Conservation (phyloP, 2,113 vertebrate species). For the Tyto alba region DNA sequence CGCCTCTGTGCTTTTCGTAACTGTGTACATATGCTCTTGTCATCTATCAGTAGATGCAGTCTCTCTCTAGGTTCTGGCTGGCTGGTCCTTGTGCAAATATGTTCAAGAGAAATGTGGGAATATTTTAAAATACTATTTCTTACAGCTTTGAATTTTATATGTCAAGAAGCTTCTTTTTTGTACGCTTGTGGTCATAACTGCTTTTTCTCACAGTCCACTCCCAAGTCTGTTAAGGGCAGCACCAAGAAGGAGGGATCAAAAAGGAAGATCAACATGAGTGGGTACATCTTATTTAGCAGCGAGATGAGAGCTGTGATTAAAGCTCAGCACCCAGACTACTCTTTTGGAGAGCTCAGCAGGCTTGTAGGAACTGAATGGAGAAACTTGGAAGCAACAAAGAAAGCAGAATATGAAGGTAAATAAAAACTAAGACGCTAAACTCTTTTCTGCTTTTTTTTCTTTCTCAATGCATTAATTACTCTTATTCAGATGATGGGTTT, state of each 20-base stretch:
- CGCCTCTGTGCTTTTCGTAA: not conserved
- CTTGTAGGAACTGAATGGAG: conserved; percentile 98
- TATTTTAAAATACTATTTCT: not conserved
- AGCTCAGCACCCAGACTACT: conserved; percentile 96
- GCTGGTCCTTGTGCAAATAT: not conserved
- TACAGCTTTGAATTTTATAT: conserved; percentile 11
- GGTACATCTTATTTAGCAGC: conserved; percentile 99
- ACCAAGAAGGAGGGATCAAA: conserved; percentile 97
- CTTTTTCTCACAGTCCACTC: conserved; percentile 83
- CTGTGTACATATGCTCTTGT: not conserved
- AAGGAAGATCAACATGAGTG: conserved; percentile 99
- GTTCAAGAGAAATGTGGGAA: not conserved
- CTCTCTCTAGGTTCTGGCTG: not conserved
- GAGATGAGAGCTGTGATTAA: conserved; percentile 99
- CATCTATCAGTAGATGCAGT: not conserved
- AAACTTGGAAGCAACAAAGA: conserved; percentile 92
- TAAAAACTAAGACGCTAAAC: conserved; percentile 2
- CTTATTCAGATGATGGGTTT: not conserved
- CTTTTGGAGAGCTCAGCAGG: conserved; percentile 96
- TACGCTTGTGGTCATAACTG: conserved; percentile 34
- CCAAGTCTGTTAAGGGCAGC: conserved; percentile 92
- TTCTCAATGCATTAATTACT: not conserved
- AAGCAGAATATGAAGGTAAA: conserved; percentile 98
- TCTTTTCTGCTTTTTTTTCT: not conserved
- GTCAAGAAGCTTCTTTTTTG: not conserved